These are phyloP conservation scores for Hoplostethus atlanticus DNA, from an alignment of 2,797 vertebrate genomes.

Conservation along the genomic window DNA sequence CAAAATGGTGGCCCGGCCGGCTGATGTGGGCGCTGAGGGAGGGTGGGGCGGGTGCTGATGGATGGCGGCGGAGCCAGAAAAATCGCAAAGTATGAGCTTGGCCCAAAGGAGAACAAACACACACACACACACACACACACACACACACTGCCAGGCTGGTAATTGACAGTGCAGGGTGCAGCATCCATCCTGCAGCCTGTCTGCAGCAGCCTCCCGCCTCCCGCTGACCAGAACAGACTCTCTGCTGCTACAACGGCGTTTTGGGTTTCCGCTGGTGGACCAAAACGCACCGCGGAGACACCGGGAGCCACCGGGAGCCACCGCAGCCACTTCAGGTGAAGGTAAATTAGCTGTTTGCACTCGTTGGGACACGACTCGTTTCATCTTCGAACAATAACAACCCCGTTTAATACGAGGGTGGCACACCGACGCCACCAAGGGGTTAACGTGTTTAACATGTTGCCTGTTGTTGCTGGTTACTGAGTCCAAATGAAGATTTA, in stretches of 20 bases:
- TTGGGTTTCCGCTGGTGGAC: too few relatives aligned
- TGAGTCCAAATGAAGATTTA: too few relatives aligned
- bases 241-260: conserved; percentile 1
- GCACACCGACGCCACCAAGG: too few relatives aligned
- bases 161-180: conserved; percentile 50
- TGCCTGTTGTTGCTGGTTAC: too few relatives aligned
- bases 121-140: background rate
- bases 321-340: too few relatives aligned
- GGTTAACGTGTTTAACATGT: too few relatives aligned
- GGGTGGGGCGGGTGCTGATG: conserved; percentile 26
- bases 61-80: conserved; percentile 47
- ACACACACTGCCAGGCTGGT: conserved; percentile 18
- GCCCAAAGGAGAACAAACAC: conserved; percentile 31
- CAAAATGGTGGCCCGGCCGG: conserved; percentile 47
- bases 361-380: too few relatives aligned
- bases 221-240: background rate
- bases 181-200: conserved; percentile 27
- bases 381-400: too few relatives aligned
- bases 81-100: conserved; percentile 37
- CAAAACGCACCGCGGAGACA: too few relatives aligned
- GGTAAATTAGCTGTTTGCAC: too few relatives aligned
- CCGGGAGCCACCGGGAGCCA: too few relatives aligned
- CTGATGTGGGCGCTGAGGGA: conserved; percentile 19
- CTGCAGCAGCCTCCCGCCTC: conserved; percentile 14
- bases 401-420: too few relatives aligned